phyloP scores from a whole-genome alignment of 2,797 vertebrate species.

The Danio albolineatus region DNA sequence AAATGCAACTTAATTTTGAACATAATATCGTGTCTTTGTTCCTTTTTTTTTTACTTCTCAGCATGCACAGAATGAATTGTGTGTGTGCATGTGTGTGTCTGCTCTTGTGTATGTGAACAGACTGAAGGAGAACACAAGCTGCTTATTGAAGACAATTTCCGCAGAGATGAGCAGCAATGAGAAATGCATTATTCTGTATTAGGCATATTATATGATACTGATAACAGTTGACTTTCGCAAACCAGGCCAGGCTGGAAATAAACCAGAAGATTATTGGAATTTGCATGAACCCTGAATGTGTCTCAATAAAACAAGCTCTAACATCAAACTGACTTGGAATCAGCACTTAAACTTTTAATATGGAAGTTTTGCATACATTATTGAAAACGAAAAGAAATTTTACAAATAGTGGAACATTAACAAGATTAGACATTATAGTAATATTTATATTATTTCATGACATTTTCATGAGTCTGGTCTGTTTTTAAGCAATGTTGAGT shows the following conservation, averaged over 20 bases:
- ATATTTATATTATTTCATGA: too few relatives aligned
- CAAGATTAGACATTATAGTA: too few relatives aligned
- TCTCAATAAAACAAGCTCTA: neutral
- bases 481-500: too few relatives aligned
- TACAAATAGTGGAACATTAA: too few relatives aligned
- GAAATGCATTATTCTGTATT: neutral
- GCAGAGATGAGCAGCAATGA: constrained; percentile 13
- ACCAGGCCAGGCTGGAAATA: neutral
- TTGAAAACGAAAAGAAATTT: too few relatives aligned
- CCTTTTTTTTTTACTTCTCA: neutral
- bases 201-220: neutral
- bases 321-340: neutral
- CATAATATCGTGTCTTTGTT: neutral
- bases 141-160: neutral
- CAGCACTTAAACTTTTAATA: neutral
- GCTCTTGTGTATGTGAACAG: neutral
- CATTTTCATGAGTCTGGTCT: too few relatives aligned
- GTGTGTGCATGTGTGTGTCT: too few relatives aligned
- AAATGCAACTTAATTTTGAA: neutral
- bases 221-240: neutral
- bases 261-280: neutral
- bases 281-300: neutral
- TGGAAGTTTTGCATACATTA: neutral
- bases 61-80: neutral
- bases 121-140: neutral